Conservation (phyloP, 2,113 vertebrate species). For the Melanerpes aurifrons region DNA sequence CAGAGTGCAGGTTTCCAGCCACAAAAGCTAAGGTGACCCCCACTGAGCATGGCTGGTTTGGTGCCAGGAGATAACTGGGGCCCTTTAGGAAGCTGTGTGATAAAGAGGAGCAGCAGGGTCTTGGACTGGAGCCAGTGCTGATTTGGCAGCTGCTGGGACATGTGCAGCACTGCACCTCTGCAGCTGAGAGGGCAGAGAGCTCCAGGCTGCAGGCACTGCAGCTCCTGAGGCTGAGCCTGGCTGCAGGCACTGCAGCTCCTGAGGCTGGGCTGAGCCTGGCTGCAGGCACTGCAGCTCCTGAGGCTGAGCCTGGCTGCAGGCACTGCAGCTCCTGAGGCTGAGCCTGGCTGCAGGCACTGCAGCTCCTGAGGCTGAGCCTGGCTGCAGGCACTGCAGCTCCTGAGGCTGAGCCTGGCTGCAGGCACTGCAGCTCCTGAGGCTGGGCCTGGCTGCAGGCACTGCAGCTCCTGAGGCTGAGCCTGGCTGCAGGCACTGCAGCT, state of each 20-base stretch:
- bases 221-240: no score
- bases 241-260: no score
- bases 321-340: no score
- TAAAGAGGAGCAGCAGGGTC: neutral
- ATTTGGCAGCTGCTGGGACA: neutral
- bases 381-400: no score
- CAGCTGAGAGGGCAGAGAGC: neutral
- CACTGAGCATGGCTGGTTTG: neutral
- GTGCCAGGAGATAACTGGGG: conserved; percentile 30
- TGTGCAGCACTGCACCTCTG: neutral
- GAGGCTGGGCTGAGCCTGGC: no score
- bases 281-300: no score
- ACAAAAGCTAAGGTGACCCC: conserved; percentile 6
- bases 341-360: no score
- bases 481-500: neutral
- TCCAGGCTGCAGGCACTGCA: neutral
- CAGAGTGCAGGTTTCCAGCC: neutral
- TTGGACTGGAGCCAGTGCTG: neutral
- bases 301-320: no score
- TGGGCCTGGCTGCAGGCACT: neutral
- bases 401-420: no score
- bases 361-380: no score
- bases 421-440: no score
- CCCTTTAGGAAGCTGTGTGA: neutral
- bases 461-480: neutral